phyloP scores from a whole-genome alignment of 2,888 invertebrate genomes.

The Xanthorhoe spadicearia region DNA sequence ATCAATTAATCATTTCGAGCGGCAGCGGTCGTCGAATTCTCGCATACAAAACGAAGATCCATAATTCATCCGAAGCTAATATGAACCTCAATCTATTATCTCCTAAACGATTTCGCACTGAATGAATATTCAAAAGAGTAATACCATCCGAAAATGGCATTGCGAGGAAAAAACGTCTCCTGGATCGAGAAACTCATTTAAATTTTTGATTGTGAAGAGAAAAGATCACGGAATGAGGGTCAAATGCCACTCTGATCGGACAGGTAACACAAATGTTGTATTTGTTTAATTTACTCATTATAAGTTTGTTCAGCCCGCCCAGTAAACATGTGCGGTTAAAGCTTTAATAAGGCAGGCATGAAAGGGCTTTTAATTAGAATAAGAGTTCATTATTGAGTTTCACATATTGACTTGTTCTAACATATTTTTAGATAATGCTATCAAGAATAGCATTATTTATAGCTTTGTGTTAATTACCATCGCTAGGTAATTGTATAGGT shows the following conservation, averaged over 20 bases:
- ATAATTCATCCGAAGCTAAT: slow-evolving; percentile 77
- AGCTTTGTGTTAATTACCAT: neutral
- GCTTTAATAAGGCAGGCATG: neutral
- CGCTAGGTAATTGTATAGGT: slow-evolving; percentile 10
- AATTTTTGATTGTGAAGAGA: slow-evolving; percentile 79
- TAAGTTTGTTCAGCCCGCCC: neutral
- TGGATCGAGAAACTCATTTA: slow-evolving; percentile 76
- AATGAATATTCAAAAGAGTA: slow-evolving; percentile 82
- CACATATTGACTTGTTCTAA: neutral
- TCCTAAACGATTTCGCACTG: slow-evolving; percentile 80
- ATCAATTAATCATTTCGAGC: slow-evolving; percentile 63
- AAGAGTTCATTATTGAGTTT: neutral
- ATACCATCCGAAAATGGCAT: slow-evolving; percentile 78
- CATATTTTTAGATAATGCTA: neutral
- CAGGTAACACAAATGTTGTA: slow-evolving; percentile 63
- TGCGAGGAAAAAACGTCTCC: slow-evolving; percentile 69
- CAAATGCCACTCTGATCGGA: slow-evolving; percentile 66
- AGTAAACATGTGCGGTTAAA: slow-evolving; percentile 2
- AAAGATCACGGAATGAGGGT: slow-evolving; percentile 56
- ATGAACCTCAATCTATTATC: slow-evolving; percentile 81
- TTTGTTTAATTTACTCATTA: slow-evolving; percentile 46
- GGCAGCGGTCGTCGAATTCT: slow-evolving; percentile 59
- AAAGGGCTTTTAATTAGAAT: neutral
- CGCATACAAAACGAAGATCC: slow-evolving; percentile 68
- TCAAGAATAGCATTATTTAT: neutral